Evolutionary conservation across 2,888 invertebrate species (phyloP).

Genomic region (Brenthis daphne): DNA sequence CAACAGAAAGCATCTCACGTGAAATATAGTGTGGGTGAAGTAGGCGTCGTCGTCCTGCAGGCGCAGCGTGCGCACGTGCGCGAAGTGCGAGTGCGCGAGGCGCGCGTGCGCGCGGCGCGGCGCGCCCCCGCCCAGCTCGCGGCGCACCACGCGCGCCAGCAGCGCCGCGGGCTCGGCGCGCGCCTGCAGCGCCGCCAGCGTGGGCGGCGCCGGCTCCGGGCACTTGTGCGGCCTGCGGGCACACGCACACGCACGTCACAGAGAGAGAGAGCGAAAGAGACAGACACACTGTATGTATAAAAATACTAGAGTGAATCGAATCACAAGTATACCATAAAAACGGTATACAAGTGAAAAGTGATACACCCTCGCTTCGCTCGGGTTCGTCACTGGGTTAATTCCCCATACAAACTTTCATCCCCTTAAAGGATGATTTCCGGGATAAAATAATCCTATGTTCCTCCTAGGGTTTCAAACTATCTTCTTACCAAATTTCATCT

Average conservation of each 20-base stretch:
- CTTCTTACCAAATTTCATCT: too few relatives aligned
- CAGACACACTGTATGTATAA: too few relatives aligned
- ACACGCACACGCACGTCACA: background rate
- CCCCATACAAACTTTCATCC: too few relatives aligned
- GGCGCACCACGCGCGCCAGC: constrained; percentile 94
- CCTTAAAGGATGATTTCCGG: too few relatives aligned
- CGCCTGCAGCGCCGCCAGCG: constrained; percentile 68
- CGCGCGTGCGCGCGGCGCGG: constrained; percentile 58
- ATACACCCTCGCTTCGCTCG: too few relatives aligned
- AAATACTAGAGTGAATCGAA: too few relatives aligned
- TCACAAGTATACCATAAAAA: too few relatives aligned
- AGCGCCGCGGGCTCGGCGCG: constrained; percentile 88
- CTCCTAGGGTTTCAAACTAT: too few relatives aligned
- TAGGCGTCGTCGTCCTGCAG: constrained; percentile 83
- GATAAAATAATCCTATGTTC: too few relatives aligned
- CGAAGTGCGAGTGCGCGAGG: constrained; percentile 73
- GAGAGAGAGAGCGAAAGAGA: background rate
- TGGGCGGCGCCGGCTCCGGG: constrained; percentile 84
- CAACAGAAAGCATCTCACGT: constrained; percentile 46
- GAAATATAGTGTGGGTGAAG: constrained; percentile 89
- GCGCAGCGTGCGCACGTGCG: constrained; percentile 68
- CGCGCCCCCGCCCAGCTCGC: constrained; percentile 73
- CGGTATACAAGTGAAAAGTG: too few relatives aligned
- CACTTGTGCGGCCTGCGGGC: constrained; percentile 93
- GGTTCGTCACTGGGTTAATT: too few relatives aligned